These are phyloP conservation scores for Leptinotarsa haldemani DNA, from an alignment of 2,888 invertebrate genomes.

Conservation along the genomic window DNA sequence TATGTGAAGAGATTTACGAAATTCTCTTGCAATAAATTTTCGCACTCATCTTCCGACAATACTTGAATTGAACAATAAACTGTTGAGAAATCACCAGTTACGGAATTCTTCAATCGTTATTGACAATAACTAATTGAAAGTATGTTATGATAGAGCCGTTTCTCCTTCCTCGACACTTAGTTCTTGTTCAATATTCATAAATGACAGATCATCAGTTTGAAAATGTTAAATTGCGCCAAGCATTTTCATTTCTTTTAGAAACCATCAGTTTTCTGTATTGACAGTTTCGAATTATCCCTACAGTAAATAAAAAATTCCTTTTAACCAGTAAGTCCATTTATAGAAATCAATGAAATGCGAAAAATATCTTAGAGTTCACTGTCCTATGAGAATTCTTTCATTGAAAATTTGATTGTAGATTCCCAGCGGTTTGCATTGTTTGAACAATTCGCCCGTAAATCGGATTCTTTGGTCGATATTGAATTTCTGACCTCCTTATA, in stretches of 20 bases:
- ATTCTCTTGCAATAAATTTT: not conserved
- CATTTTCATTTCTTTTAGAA: no score
- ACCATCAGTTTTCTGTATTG: no score
- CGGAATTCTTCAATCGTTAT: no score
- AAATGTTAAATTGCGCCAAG: no score
- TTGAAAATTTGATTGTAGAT: not conserved
- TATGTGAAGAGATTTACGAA: not conserved
- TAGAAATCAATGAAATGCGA: constrained; percentile 1
- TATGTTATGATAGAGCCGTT: no score
- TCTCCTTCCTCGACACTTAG: no score
- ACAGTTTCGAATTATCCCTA: no score
- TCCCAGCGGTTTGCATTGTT: not conserved
- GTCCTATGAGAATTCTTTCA: not conserved
- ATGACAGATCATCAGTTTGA: no score
- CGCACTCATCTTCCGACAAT: not conserved
- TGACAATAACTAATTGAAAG: no score
- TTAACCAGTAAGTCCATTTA: not conserved
- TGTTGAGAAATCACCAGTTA: no score
- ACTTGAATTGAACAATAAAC: no score
- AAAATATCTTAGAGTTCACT: not conserved
- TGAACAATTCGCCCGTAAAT: not conserved
- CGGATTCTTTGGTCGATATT: constrained; percentile 3
- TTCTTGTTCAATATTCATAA: no score
- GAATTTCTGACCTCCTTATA: not conserved
- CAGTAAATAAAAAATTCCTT: not conserved